These are phyloP conservation scores for Drosophila mercatorum DNA, from an alignment of 2,888 invertebrate genomes.

Conservation along the genomic window DNA sequence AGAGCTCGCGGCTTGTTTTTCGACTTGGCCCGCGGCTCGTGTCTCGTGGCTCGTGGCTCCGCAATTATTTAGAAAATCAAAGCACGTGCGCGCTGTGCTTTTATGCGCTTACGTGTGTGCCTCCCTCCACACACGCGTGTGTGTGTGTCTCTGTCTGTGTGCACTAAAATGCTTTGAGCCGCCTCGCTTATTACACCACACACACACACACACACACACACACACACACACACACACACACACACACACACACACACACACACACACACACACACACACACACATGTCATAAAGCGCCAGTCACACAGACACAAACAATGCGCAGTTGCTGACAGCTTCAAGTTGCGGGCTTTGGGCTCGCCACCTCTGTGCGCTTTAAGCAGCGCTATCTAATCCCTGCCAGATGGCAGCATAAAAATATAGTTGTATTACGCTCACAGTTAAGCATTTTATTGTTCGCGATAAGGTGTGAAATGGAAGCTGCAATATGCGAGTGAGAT, in stretches of 20 bases:
- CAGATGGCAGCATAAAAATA: conserved; percentile 27
- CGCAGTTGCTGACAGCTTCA: conserved; percentile 64
- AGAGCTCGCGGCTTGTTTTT: conserved; percentile 45
- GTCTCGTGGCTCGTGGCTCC: conserved; percentile 55
- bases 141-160: conserved; percentile 20
- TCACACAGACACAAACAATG: conserved; percentile 41
- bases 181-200: conserved; percentile 65
- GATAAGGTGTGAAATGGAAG: conserved; percentile 10
- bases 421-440: conserved; percentile 30
- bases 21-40: conserved; percentile 27
- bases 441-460: conserved; percentile 29
- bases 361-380: conserved; percentile 3
- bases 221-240: conserved; percentile 23
- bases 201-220: neutral
- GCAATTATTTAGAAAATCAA: conserved; percentile 77
- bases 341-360: conserved; percentile 40
- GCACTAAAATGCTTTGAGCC: conserved; percentile 70
- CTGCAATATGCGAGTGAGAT: neutral
- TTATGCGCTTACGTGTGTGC: conserved; percentile 64
- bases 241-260: conserved; percentile 19
- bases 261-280: conserved; percentile 17
- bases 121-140: conserved; percentile 7
- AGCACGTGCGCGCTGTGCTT: conserved; percentile 76
- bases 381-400: conserved; percentile 4
- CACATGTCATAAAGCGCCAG: conserved; percentile 11